Evolutionary conservation across 2,888 invertebrate genomes (phyloP).

Genomic region (Osedax frankpressi): DNA sequence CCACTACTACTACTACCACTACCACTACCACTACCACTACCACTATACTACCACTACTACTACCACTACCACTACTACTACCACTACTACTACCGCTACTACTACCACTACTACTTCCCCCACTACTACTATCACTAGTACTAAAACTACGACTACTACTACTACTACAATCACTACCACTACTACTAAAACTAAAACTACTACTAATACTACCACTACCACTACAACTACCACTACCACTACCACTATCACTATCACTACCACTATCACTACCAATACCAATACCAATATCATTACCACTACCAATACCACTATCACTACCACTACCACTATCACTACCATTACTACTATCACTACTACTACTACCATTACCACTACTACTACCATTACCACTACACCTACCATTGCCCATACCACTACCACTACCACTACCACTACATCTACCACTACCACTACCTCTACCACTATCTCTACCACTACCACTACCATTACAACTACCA

Average conservation of each 20-base stretch:
- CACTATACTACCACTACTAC: background rate
- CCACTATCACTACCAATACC: background rate
- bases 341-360: background rate
- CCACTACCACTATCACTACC: background rate
- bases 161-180: background rate
- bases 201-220: background rate
- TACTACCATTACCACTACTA: too few relatives aligned
- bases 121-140: background rate
- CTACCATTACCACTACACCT: too few relatives aligned
- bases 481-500: background rate
- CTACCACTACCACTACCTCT: background rate
- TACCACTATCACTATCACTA: background rate
- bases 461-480: background rate
- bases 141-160: background rate
- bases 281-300: background rate
- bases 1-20: background rate
- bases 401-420: too few relatives aligned
- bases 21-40: background rate
- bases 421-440: background rate
- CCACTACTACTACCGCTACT: background rate
- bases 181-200: background rate
- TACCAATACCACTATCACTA: background rate
- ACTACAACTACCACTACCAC: background rate
- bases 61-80: background rate
- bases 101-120: background rate